These are phyloP conservation scores for Beris chalybata DNA, from an alignment of 2,888 invertebrate species.

Conservation along the genomic window DNA sequence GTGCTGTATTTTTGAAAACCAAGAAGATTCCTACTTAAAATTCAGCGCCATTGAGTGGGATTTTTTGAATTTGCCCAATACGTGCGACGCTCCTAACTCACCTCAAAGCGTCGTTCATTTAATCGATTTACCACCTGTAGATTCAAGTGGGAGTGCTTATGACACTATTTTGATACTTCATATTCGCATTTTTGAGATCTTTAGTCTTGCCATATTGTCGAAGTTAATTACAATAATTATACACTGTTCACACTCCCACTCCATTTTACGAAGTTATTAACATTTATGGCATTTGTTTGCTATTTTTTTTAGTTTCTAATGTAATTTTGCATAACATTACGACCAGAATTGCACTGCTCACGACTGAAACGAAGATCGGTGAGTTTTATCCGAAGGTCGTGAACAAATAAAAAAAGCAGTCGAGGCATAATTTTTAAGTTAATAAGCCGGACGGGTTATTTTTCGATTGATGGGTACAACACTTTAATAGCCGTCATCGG, in stretches of 20 bases:
- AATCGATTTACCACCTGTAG: not conserved
- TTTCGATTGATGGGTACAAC: not conserved
- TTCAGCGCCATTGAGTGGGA: not conserved
- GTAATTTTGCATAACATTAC: not conserved
- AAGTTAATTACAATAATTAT: slow-evolving; percentile 4
- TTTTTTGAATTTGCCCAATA: slow-evolving; percentile 5
- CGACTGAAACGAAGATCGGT: not conserved
- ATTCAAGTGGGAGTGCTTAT: slow-evolving; percentile 3
- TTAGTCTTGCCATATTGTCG: not conserved
- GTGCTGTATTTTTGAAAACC: slow-evolving; percentile 2
- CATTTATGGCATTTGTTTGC: too few relatives aligned
- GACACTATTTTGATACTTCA: slow-evolving; percentile 11
- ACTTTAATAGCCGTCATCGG: too few relatives aligned
- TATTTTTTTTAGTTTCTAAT: too few relatives aligned
- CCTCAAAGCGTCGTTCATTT: not conserved
- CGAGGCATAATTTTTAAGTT: slow-evolving; percentile 8
- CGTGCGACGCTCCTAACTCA: not conserved
- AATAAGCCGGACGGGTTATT: slow-evolving; percentile 6
- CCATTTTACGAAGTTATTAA: too few relatives aligned
- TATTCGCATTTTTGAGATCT: not conserved
- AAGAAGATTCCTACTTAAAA: slow-evolving; percentile 4
- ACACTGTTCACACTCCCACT: slow-evolving; percentile 2
- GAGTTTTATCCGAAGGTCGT: slow-evolving; percentile 4
- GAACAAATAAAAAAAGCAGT: not conserved
- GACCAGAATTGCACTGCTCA: not conserved